A percentile compares a stretch with the other conserved stretches of the same genome.
phyloP scores from a whole-genome alignment of 2,888 invertebrate species.

The Strigamia maritima region DNA sequence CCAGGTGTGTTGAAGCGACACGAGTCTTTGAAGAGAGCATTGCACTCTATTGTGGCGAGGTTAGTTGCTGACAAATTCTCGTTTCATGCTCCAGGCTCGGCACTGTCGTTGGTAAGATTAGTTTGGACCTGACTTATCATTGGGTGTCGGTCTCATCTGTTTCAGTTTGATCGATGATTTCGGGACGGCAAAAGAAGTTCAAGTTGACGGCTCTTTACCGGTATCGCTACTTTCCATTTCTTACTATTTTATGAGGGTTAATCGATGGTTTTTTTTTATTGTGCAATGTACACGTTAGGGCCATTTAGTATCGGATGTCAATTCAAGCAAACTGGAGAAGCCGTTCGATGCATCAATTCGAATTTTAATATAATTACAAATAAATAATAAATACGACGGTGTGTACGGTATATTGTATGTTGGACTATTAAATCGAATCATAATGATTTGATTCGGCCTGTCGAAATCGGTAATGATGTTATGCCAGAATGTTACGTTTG shows the following conservation, averaged over 20 bases:
- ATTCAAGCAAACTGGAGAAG: neutral
- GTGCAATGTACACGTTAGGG: neutral
- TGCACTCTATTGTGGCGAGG: neutral
- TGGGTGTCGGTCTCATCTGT: conserved; percentile 4
- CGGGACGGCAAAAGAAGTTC: neutral
- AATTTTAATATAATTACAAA: too few relatives aligned
- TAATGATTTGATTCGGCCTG: too few relatives aligned
- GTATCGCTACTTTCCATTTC: neutral
- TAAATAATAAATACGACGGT: too few relatives aligned
- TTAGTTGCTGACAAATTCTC: neutral
- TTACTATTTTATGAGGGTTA: conserved; percentile 4
- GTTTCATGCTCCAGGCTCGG: neutral
- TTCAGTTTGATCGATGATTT: neutral
- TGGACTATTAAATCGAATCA: too few relatives aligned
- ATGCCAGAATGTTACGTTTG: too few relatives aligned
- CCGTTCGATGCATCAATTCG: neutral
- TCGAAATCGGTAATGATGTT: too few relatives aligned
- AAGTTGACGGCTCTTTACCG: neutral
- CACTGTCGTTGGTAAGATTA: conserved; percentile 3
- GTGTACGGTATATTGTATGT: too few relatives aligned
- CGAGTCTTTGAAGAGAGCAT: neutral
- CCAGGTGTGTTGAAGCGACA: conserved; percentile 2
- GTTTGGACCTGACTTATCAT: neutral
- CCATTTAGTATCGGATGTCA: neutral
- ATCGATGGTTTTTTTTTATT: neutral